Base-by-base conservation (phyloP, 1,140 invertebrate genomes). In the Caenorhabditis brenneri region DNA sequence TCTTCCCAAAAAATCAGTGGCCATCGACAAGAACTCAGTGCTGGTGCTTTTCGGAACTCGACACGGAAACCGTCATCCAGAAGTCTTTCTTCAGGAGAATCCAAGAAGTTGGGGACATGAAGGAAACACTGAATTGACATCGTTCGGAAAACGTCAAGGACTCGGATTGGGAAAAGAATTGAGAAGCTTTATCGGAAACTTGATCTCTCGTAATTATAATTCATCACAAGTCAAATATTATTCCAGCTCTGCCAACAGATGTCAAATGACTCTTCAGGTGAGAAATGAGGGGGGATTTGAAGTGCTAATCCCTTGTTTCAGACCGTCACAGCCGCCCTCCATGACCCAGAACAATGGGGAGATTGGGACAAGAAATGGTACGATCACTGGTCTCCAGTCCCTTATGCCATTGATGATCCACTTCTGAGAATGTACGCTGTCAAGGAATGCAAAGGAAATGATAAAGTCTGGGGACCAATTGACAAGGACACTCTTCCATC, bases 221-320 rank as follows among this genome's bases (percentile, higher is more conserved):
- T 31, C 86, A 39, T 55, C 83, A 9, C 58, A 87, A 53, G 86
- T 80, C 12, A 87, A 87, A 48, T 87, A 85, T 48, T 87, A 80
- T 46, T 80, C 84, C 16, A 83, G 80, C 27, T 83, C 79, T 55
- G 87, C 87, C 27, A 85, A 84, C 65, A 80, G 87, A 69, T 85
- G 79, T 49, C 87, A 87, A 60, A 87, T 87, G 86, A 87, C 87
- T n/a, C 86, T 87, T 29, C 87, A 87, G 80, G 86, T 87, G n/a
- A n/a, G n/a, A n/a, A n/a, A n/a, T 7, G 12, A 22, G 46, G 22
- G 0, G 24, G 10, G 42, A 24, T 5, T 10, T 53, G 27, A 2
- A 48, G 19, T 2, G 24, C 55, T 7, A 81, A n/a, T 10, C n/a
- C 9, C n/a, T 36, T 6, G 29, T 84, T 84, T 60, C 53, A 84